These are phyloP conservation scores for Orestias chungarensis DNA, from an alignment of 2,797 vertebrate species.

Conservation along the genomic window DNA sequence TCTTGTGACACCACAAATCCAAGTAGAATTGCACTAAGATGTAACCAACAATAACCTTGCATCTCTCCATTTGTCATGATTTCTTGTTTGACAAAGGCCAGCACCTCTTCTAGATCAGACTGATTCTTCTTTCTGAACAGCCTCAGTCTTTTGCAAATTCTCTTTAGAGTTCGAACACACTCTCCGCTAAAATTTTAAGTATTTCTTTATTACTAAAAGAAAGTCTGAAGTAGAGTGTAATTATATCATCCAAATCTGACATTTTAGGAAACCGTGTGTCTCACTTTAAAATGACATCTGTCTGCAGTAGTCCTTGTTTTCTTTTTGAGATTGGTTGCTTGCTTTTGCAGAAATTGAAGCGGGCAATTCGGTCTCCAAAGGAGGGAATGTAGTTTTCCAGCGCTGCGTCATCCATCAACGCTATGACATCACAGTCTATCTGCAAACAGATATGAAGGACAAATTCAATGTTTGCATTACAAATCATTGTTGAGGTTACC, in stretches of 20 bases:
- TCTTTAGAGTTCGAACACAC: not conserved
- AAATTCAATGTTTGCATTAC: too few relatives aligned
- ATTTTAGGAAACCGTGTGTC: not conserved
- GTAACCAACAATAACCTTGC: not conserved
- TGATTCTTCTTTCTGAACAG: not conserved
- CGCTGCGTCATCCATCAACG: too few relatives aligned
- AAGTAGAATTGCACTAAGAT: not conserved
- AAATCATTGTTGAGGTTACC: too few relatives aligned
- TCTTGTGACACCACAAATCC: too few relatives aligned
- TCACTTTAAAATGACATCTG: not conserved
- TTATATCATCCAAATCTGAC: not conserved
- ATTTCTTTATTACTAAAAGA: not conserved
- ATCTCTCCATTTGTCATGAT: not conserved
- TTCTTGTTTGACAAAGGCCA: not conserved
- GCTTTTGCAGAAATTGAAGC: not conserved
- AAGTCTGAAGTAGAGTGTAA: not conserved
- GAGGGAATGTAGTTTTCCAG: not conserved
- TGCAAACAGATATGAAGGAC: too few relatives aligned
- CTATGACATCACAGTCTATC: too few relatives aligned
- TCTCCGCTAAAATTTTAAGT: not conserved
- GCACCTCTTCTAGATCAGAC: not conserved
- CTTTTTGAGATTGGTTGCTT: not conserved
- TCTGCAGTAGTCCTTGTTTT: not conserved
- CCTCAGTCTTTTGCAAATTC: not conserved
- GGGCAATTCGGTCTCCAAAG: not conserved